Evolutionary conservation across 2,888 invertebrate species (phyloP), one percentile per base, ranked within the genome.

Genomic region (Kryphioiulus occultus): DNA sequence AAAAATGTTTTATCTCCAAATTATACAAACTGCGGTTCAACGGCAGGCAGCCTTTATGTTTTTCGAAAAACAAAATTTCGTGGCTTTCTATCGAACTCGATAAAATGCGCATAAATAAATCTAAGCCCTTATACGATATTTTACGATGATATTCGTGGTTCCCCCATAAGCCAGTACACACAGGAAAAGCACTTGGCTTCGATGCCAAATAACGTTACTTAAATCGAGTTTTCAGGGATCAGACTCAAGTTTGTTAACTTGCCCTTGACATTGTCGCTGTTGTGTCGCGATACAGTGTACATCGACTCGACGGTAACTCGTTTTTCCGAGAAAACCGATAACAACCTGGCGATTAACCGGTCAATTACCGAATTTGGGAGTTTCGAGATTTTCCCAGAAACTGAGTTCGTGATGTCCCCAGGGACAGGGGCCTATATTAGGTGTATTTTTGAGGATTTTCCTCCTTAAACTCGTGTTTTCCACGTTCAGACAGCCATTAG

Each of bases 91-190:
- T 47, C 47, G 15, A 15, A 15, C 47, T 17, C 19, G 59, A 59
- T 59, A n/a, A 59, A 59, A 59, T 59, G 59, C 59, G 59, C 59
- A 59, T 59, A 59, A 53, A 53, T 59, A 59, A 59, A 59, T 19
- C 59, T 22, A n/a, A 59, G 59, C 19, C 59, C 22, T 0, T n/a
- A n/a, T 59, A 35, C 7, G 35, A n/a, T 53, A 59, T 59, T 47
- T 19, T n/a, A 59, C 59, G n/a, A 59, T 59, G 59, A 59, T n/a
- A 59, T n/a, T 59, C 59, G 4, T 4, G 19, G 53, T 53, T 15
- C 53, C 19, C 53, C 17, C 15, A 53, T 53, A 53, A 53, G 19
- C 19, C 53, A 53, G 19, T 53, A 19, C 53, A n/a, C n/a, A n/a
- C 19, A 19, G 22, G 19, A 59, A 59, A 59, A 59, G 59, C 59